Conservation (phyloP, 2,888 invertebrate genomes). For the Catocala sponsa region DNA sequence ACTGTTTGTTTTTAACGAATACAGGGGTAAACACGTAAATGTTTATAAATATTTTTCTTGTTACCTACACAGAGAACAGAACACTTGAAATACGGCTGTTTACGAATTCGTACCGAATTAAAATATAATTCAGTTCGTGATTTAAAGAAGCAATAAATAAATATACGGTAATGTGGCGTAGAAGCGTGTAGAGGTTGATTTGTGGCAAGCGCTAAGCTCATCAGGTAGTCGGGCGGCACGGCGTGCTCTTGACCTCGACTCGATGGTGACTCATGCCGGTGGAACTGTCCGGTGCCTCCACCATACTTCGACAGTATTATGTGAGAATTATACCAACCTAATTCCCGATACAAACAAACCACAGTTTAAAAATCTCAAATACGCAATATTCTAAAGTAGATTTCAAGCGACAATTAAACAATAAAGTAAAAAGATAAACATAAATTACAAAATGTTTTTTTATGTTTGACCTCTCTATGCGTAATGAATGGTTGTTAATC, state of each 20-base stretch:
- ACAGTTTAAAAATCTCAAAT: not conserved
- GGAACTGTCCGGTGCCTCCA: constrained; percentile 50
- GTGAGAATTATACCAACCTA: constrained; percentile 43
- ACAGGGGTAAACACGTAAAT: constrained; percentile 9
- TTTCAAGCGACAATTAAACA: not conserved
- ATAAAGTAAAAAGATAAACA: constrained; percentile 6
- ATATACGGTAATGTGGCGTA: constrained; percentile 18
- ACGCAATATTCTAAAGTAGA: not conserved
- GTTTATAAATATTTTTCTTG: constrained; percentile 10
- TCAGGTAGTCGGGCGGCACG: constrained; percentile 72
- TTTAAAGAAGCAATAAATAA: constrained; percentile 25
- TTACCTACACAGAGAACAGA: not conserved
- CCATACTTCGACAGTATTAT: constrained; percentile 39
- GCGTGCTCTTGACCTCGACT: constrained; percentile 83
- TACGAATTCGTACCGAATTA: constrained; percentile 18
- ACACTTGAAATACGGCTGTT: constrained; percentile 14
- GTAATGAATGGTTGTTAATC: constrained; percentile 56
- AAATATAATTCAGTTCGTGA: constrained; percentile 16
- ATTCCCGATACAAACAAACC: constrained; percentile 13
- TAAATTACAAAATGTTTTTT: constrained; percentile 11
- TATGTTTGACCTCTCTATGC: constrained; percentile 29
- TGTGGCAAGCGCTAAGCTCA: constrained; percentile 75
- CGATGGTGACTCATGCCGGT: constrained; percentile 72
- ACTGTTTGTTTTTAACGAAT: constrained; percentile 13
- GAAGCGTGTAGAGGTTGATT: constrained; percentile 47